Evolutionary conservation across 2,113 vertebrate genomes (phyloP).

Genomic region (Indicator maculatus): DNA sequence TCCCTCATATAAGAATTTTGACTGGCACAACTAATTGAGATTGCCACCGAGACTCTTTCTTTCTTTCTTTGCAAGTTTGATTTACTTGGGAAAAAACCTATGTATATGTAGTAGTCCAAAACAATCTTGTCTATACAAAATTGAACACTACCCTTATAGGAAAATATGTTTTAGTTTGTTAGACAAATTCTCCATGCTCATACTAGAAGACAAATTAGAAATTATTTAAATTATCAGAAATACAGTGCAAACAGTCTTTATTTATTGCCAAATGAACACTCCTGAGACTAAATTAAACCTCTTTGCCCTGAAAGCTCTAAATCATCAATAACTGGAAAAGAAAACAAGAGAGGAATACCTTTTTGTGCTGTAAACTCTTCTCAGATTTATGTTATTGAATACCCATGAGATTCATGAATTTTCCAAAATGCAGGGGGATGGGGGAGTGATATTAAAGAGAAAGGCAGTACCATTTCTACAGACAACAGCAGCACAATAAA

Average conservation of each 20-base stretch:
- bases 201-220: not conserved
- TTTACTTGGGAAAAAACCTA: not conserved
- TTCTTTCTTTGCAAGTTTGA: not conserved
- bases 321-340: not conserved
- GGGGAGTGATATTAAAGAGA: not conserved
- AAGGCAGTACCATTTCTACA: not conserved
- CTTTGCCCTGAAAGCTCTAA: not conserved
- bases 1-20: not conserved
- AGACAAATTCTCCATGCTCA: not conserved
- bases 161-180: not conserved
- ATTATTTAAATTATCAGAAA: not conserved
- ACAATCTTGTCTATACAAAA: not conserved
- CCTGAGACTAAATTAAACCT: not conserved
- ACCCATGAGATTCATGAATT: not conserved
- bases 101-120: not conserved
- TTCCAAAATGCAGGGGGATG: rapidly evolving
- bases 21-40: not conserved
- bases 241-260: not conserved
- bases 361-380: not conserved
- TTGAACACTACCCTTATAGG: not conserved
- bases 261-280: constrained; percentile 24
- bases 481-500: not conserved
- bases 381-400: not conserved
- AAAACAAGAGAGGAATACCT: not conserved
- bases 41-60: not conserved